A percentile compares a stretch with the other conserved stretches of the same genome.
These are phyloP conservation scores for Lagocephalus sceleratus DNA, from an alignment of 2,797 vertebrate species.

Conservation along the genomic window DNA sequence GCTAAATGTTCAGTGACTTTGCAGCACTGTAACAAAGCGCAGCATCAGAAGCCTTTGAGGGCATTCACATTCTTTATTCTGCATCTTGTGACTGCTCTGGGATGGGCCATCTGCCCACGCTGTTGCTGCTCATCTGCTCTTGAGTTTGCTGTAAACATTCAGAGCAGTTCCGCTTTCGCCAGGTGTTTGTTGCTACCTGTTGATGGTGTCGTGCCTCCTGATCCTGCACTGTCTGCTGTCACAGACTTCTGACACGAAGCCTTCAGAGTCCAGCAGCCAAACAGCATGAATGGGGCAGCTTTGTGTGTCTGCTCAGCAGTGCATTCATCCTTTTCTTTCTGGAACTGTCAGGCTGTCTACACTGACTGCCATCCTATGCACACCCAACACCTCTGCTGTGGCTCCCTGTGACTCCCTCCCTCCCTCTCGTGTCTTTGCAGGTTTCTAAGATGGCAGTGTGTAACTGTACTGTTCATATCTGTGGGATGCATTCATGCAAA, in stretches of 20 bases:
- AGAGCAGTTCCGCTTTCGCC: conserved; percentile 4
- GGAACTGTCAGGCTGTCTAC: not conserved
- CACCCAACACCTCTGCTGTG: too few species aligned
- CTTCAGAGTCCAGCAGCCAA: conserved; percentile 4
- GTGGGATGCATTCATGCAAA: too few species aligned
- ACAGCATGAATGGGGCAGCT: conserved; percentile 7
- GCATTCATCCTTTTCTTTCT: not conserved
- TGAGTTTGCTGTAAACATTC: conserved; percentile 24
- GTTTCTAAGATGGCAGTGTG: too few species aligned
- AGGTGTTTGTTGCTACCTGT: conserved; percentile 33
- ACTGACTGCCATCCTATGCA: too few species aligned
- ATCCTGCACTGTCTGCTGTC: conserved; percentile 19
- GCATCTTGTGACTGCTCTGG: conserved; percentile 14
- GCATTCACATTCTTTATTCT: conserved; percentile 17
- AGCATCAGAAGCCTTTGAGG: conserved; percentile 12
- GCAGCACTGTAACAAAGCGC: conserved; percentile 1
- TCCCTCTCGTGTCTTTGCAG: too few species aligned
- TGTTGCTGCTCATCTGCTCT: conserved; percentile 51
- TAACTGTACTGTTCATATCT: too few species aligned
- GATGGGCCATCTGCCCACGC: conserved; percentile 45
- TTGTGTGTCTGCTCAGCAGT: not conserved
- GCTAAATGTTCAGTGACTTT: not conserved
- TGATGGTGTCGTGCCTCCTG: conserved; percentile 26
- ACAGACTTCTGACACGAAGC: conserved; percentile 12
- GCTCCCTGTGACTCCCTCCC: too few species aligned